These are phyloP conservation scores for Caenorhabditis inopinata DNA, from an alignment of 1,140 invertebrate genomes.

Conservation along the genomic window DNA sequence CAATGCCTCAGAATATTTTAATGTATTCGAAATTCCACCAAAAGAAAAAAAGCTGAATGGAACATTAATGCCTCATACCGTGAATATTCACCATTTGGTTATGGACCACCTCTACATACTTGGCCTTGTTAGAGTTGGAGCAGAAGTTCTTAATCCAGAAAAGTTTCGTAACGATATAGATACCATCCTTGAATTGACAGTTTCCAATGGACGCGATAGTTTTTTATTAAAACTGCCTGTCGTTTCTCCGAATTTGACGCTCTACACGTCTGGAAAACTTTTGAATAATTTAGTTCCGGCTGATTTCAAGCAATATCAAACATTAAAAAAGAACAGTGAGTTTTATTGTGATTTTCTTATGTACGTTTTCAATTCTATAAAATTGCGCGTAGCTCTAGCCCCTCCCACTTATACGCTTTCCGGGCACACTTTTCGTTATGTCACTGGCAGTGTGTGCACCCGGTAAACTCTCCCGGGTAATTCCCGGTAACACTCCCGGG, in stretches of 20 bases:
- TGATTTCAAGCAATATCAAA: background rate
- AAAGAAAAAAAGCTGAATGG: background rate
- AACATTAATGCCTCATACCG: background rate
- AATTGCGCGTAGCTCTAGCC: too few relatives aligned
- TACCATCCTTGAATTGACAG: background rate
- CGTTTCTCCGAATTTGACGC: background rate
- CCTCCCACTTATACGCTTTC: too few relatives aligned
- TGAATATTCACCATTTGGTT: background rate
- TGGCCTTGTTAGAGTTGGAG: background rate
- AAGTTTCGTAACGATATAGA: background rate
- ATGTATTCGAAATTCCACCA: too few relatives aligned
- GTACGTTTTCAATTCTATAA: too few relatives aligned
- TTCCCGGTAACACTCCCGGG: too few relatives aligned
- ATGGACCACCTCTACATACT: background rate
- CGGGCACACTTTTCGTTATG: too few relatives aligned
- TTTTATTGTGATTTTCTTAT: too few relatives aligned
- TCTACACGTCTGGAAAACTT: background rate
- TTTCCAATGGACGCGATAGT: slow-evolving; percentile 3
- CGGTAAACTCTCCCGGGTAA: too few relatives aligned
- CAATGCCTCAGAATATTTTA: too few relatives aligned
- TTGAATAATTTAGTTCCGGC: background rate
- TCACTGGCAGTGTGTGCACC: too few relatives aligned
- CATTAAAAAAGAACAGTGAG: background rate
- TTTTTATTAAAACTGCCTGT: background rate
- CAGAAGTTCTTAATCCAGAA: background rate